A percentile compares a stretch with the other conserved stretches of the same genome.
Conservation (phyloP, 1,140 invertebrate genomes). For the Harpegnathos saltator region DNA sequence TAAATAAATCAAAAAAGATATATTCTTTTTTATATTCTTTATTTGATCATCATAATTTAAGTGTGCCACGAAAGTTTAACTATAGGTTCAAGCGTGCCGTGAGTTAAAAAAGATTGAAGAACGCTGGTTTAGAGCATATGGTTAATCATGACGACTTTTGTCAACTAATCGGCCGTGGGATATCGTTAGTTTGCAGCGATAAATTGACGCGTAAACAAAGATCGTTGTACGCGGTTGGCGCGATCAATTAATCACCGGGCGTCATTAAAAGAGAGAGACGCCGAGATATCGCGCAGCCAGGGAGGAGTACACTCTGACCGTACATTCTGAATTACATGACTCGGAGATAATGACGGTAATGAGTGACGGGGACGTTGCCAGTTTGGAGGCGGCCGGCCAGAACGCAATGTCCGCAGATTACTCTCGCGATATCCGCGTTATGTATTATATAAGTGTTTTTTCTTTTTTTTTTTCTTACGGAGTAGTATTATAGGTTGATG, state of each 20-base stretch:
- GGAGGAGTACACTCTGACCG: neutral
- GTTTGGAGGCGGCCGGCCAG: too few relatives aligned
- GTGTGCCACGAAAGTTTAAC: too few relatives aligned
- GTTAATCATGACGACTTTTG: neutral
- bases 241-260: slow-evolving; percentile 17
- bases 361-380: neutral
- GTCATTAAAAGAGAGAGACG: slow-evolving; percentile 10
- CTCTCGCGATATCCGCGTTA: neutral
- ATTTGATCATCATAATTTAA: too few relatives aligned
- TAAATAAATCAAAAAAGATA: too few relatives aligned
- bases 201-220: slow-evolving; percentile 21
- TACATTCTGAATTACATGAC: slow-evolving; percentile 14
- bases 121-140: neutral
- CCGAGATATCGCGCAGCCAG: slow-evolving; percentile 7
- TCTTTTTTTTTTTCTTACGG: neutral
- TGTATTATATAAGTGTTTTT: slow-evolving; percentile 28
- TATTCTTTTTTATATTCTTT: too few relatives aligned
- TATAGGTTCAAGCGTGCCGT: too few relatives aligned
- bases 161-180: neutral
- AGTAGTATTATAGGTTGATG: too few relatives aligned
- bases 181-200: neutral
- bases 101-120: too few relatives aligned
- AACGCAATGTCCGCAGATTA: neutral
- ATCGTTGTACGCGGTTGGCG: neutral
- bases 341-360: slow-evolving; percentile 28